Evolutionary conservation across 1,140 invertebrate species (phyloP), one percentile per base, ranked within the genome.

Genomic region (Ectropis grisescens): DNA sequence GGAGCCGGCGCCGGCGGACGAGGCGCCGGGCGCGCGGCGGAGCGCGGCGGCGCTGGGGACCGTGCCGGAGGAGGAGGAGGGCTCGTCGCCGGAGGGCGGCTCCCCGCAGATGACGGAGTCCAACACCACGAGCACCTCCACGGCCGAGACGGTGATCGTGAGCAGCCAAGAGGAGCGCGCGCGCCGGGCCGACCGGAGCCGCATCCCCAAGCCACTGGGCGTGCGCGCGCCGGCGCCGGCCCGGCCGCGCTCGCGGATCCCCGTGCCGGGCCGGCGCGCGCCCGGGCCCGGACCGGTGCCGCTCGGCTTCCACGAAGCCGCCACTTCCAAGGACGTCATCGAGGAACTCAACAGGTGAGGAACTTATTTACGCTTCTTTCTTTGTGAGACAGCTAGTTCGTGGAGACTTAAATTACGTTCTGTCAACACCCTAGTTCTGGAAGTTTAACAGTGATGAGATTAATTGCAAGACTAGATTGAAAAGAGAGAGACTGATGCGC

Each of bases 321-420:
- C 89, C 2, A 90, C 89, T 15, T 90, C 88, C 13, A 91, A 90
- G 58, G 89, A 91, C 56, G 88, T 91, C n/a, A 91, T 91, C 40
- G 89, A 90, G 44, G 89, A 91, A 60, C 69, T 91, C 14, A 90
- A 91, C 61, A 83, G 89, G 52, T 75, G 40, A 56, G 46, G 8
- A 3, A 3, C 16, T 19, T 19, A n/a, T n/a, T n/a, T n/a, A n/a
- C n/a, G n/a, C n/a, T n/a, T n/a, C n/a, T n/a, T n/a, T n/a, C n/a
- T n/a, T n/a, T n/a, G n/a, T n/a, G n/a, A n/a, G n/a, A n/a, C n/a
- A n/a, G n/a, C n/a, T n/a, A n/a, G n/a, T n/a, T n/a, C n/a, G n/a
- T n/a, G n/a, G n/a, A n/a, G n/a, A n/a, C n/a, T n/a, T n/a, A n/a
- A n/a, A n/a, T n/a, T n/a, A n/a, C n/a, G n/a, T n/a, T n/a, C n/a